Conservation (phyloP, 2,888 invertebrate genomes). For the Carpatolechia fugitivella region DNA sequence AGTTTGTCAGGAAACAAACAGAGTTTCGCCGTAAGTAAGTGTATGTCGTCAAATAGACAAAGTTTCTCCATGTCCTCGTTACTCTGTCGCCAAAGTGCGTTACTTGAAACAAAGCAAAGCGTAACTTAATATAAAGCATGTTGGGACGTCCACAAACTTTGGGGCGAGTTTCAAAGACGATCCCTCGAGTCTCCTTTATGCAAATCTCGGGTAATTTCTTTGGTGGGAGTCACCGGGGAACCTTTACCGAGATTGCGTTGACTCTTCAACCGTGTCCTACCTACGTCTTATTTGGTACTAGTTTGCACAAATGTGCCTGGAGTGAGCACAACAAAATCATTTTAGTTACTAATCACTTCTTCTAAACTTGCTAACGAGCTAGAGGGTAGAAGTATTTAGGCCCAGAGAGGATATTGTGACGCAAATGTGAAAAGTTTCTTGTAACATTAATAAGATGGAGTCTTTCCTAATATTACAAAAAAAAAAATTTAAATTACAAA, state of each 20-base stretch:
- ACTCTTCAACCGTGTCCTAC: slow-evolving; percentile 53
- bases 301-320: slow-evolving; percentile 5
- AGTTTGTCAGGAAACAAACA: too few species aligned
- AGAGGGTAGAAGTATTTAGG: slow-evolving; percentile 13
- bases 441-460: too few species aligned
- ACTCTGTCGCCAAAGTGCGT: slow-evolving; percentile 39
- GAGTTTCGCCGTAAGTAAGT: too few species aligned
- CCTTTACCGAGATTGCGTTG: slow-evolving; percentile 65
- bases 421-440: slow-evolving; percentile 58
- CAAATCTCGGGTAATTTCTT: slow-evolving; percentile 73
- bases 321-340: not conserved
- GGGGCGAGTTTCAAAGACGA: slow-evolving; percentile 65
- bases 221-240: slow-evolving; percentile 65
- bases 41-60: slow-evolving; percentile 24
- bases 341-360: not conserved
- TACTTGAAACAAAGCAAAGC: slow-evolving; percentile 50
- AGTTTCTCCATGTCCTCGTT: slow-evolving; percentile 40
- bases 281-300: slow-evolving; percentile 40
- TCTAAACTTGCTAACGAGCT: not conserved
- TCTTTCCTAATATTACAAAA: too few species aligned
- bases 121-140: slow-evolving; percentile 67
- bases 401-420: slow-evolving; percentile 51
- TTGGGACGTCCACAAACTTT: slow-evolving; percentile 66
- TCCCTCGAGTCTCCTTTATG: slow-evolving; percentile 72
- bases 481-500: too few species aligned